Base-by-base conservation (phyloP, 2,113 vertebrate genomes). In the Noturus placidus region DNA sequence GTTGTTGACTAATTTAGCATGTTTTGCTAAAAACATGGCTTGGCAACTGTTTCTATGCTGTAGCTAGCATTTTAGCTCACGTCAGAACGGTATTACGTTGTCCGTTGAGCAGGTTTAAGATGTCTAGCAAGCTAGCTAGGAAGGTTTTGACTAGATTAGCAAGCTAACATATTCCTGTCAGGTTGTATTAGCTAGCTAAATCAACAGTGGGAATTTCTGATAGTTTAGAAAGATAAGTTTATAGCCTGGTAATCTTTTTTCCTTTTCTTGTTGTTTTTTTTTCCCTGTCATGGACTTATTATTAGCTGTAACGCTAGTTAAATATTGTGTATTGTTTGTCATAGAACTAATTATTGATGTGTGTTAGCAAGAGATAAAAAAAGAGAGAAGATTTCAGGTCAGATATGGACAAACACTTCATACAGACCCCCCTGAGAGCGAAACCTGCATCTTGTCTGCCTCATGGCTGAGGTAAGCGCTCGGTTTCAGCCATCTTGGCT, bases 401-500 rank as follows among this genome's bases (percentile, higher is more conserved):
- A 87, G 50, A 35, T 20, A 13, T 2, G 50, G 78, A 63, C 84
- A 65, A 46, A 46, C 3, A 11, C 72, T 57, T 76, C n/a, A 11
- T 46, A 20, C 79, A 57, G 52, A 50, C 63, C 77, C 69, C 84
- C 72, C 25, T 38, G 30, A 70, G 84, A 86, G 80, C 30, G 50
- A 84, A 86, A 50, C 35, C 17, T 79, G 77, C 42, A 27, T 78
- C 65, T 38, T 54, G 83, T 87, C 65, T 30, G 87, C 83, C 74
- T 87, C 84, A 87, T 42, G 52, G 83, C 74, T 86, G 80, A 91
- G 89, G 77, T 86, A 77, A 91, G 89, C 82, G 85, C 90, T 52
- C 86, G 87, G 90, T 85, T 90, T 63, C 50, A 85, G 88, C 80
- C 84, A 86, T 78, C 88, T 91, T 94, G 94, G 93, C 92, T 92